Evolutionary conservation across 2,113 vertebrate genomes (phyloP).

Genomic region (Nansenia antarctica): DNA sequence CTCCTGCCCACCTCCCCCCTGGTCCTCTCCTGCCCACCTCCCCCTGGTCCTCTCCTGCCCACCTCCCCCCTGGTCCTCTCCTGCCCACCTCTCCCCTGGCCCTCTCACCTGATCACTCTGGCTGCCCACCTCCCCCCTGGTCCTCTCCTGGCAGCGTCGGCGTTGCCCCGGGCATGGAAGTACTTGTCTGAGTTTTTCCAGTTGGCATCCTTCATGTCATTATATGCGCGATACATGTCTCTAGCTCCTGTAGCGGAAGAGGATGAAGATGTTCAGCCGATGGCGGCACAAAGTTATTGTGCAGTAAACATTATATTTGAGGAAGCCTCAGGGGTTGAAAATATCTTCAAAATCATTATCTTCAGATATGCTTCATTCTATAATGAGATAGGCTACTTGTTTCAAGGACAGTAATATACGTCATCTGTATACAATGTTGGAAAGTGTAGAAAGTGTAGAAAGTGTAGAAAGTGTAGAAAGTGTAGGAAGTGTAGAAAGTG

Average conservation of each 20-base stretch:
- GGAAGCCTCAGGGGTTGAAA: not conserved
- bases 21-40: too few relatives aligned
- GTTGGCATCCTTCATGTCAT: conserved; percentile 33
- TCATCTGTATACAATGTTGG: not conserved
- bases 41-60: too few relatives aligned
- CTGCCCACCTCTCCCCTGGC: too few relatives aligned
- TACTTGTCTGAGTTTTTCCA: conserved; percentile 51
- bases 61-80: too few relatives aligned
- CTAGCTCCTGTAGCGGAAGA: conserved; percentile 14
- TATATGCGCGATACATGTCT: conserved; percentile 47
- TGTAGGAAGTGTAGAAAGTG: not conserved
- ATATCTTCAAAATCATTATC: not conserved
- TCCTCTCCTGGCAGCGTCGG: conserved; percentile 51
- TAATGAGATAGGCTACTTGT: too few relatives aligned
- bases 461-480: too few relatives aligned
- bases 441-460: not conserved
- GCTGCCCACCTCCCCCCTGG: conserved; percentile 49
- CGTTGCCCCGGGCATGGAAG: conserved; percentile 63
- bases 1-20: too few relatives aligned
- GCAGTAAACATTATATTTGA: not conserved
- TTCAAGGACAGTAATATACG: not conserved
- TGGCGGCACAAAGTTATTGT: not conserved
- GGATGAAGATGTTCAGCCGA: not conserved
- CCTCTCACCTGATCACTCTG: conserved; percentile 42
- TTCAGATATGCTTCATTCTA: too few relatives aligned